Conservation (phyloP, 2,888 invertebrate genomes). For the Petrolisthes cinctipes region DNA sequence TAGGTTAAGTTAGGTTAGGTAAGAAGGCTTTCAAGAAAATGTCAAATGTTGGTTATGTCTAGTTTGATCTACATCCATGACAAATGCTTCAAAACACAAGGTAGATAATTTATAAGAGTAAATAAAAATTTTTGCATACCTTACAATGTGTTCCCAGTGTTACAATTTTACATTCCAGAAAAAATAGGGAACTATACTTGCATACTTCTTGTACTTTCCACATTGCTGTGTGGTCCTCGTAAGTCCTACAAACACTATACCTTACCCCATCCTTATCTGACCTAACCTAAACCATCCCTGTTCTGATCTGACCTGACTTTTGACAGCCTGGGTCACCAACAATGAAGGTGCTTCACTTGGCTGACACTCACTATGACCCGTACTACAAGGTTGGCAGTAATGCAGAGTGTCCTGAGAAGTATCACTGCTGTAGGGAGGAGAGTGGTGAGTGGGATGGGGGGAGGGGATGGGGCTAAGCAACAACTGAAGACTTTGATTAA, state of each 20-base stretch:
- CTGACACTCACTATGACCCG: slow-evolving; percentile 71
- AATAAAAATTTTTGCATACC: background rate
- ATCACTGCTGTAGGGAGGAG: slow-evolving; percentile 81
- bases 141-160: background rate
- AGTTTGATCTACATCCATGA: too few relatives aligned
- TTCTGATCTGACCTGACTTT: background rate
- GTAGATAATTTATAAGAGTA: background rate
- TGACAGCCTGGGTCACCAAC: slow-evolving; percentile 46
- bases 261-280: background rate
- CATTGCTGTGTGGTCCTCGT: background rate
- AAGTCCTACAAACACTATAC: background rate
- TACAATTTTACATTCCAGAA: too few relatives aligned
- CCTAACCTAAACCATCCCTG: background rate
- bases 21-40: too few relatives aligned
- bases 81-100: background rate
- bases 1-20: too few relatives aligned
- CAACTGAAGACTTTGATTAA: too few relatives aligned
- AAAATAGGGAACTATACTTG: background rate
- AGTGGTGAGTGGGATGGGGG: slow-evolving; percentile 67
- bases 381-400: slow-evolving; percentile 69
- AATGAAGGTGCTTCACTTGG: slow-evolving; percentile 70
- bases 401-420: slow-evolving; percentile 84
- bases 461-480: slow-evolving; percentile 66
- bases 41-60: too few relatives aligned
- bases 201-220: background rate